Evolutionary conservation across 2,797 vertebrate genomes (phyloP), one percentile per base, ranked within the genome.

Genomic region (Bufotes viridis): DNA sequence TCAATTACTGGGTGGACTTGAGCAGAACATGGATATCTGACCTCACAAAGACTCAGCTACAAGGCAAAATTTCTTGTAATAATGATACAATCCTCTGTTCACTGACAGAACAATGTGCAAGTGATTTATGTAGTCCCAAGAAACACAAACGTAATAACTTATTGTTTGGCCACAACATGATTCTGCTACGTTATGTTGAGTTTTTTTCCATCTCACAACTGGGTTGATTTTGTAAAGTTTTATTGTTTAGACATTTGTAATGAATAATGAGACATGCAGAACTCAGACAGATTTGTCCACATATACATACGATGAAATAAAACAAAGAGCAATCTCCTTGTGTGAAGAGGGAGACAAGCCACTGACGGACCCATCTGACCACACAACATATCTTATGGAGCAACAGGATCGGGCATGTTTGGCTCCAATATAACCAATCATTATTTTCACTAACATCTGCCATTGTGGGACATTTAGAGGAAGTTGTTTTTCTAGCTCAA

Each of bases 231-330:
- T 61, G 72, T 9, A 78, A 76, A 20, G 13, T 49, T 76, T 9
- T 15, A 85, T 69, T 78, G n/a, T 86, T 78, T 76, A 18, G 34
- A 51, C 3, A 79, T 57, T 67, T 86, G 15, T 86, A 63, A 53
- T 26, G 14, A 84, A 75, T 84, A 60, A 84, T 26, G 24, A 4
- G 29, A 76, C 20, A 53, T n/a, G 11, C 74, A 76, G 24, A 70
- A 70, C 26, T 34, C 13, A 53, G 70, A 74, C 18, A 72, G 29
- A 34, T 72, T 34, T 72, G 24, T 15, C 5, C 1, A 26, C 12
- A 26, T 26, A 69, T 22, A n/a, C 18, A 65, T 24, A 14, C 4
- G 14, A 58, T 17, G 14, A 58, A 14, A 58, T 58, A 58, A 58
- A 58, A 58, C 13, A 58, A 58, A 42, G 6, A 42, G 6, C 42